These are phyloP conservation scores for Myodes glareolus DNA, from an alignment of 2,113 vertebrate genomes.

Conservation along the genomic window DNA sequence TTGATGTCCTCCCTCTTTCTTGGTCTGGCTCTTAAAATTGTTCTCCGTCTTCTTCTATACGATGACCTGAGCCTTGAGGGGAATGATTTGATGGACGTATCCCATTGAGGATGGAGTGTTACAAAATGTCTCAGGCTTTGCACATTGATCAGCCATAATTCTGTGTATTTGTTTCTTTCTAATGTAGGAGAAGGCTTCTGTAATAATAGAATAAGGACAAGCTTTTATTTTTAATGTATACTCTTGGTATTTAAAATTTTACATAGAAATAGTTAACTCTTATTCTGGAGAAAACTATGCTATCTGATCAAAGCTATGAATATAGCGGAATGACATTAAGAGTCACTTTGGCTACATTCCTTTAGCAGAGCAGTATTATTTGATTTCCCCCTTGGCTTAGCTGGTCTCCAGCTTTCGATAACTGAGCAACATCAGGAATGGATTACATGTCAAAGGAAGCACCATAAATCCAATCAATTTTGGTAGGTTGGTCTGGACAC, in stretches of 20 bases:
- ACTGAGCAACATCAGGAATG: no score
- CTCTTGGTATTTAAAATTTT: no score
- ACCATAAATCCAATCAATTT: background rate
- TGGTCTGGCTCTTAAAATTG: no score
- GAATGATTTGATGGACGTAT: background rate
- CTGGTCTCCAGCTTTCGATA: background rate
- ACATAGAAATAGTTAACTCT: no score
- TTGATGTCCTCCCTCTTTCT: background rate
- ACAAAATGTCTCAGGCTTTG: background rate
- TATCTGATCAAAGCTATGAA: no score
- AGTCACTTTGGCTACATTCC: no score
- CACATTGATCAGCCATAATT: background rate
- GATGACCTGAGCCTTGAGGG: rapidly evolving
- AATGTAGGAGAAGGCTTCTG: background rate
- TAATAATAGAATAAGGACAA: background rate
- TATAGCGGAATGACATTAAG: background rate
- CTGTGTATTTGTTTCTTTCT: background rate
- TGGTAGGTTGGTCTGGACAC: background rate
- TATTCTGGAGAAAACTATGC: no score
- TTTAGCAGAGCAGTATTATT: background rate
- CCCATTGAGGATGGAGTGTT: no score
- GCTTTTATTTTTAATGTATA: no score
- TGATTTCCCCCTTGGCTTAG: background rate
- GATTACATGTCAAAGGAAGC: background rate
- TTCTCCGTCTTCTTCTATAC: background rate